Base-by-base conservation (phyloP, 2,888 invertebrate genomes). In the Thera obeliscata region DNA sequence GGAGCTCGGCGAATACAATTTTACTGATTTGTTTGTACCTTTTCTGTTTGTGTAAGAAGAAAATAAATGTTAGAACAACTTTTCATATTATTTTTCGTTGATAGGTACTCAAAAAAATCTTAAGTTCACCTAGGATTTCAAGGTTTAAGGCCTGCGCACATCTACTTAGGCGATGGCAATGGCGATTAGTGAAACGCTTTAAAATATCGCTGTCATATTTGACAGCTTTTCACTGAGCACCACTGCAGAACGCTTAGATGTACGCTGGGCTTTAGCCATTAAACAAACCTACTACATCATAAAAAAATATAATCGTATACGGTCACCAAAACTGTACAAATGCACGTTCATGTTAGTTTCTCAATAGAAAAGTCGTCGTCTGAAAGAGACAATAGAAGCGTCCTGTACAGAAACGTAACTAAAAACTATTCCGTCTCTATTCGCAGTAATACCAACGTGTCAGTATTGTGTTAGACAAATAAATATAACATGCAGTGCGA, bases 401-500 rank as follows among this genome's bases (percentile, higher is more conserved):
- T 48, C n/a, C 11, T n/a, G 3, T n/a, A n/a, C 3, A 52, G 52
- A 52, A 33, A 52, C 52, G 7, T 12, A 33, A 7, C 33, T 22
- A 33, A 5, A 8, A 33, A 33, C 52, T 52, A 52, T 52, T 52
- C 54, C 9, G 0, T 2, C 33, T 46, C 43, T 46, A 46, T 46
- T 9, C 0, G 7, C 3, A 7, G 43, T 46, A 1, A 46, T 46
- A 22, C 12, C n/a, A 49, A 6, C 43, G 11, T 52, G 43, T 52
- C 35, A 5, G 58, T 50, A 41, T 50, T 33, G 50, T 64, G 63
- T 64, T 72, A 83, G 81, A 82, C 78, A 83, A 81, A 86, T 85
- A 87, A 84, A 86, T 86, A 78, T 58, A 75, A 70, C 71, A 76
- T 48, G 61, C 61, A 61, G 55, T 61, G 43, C 75, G 83, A 80